phyloP scores from a whole-genome alignment of 2,113 vertebrate species.

The Gadus chalcogrammus region DNA sequence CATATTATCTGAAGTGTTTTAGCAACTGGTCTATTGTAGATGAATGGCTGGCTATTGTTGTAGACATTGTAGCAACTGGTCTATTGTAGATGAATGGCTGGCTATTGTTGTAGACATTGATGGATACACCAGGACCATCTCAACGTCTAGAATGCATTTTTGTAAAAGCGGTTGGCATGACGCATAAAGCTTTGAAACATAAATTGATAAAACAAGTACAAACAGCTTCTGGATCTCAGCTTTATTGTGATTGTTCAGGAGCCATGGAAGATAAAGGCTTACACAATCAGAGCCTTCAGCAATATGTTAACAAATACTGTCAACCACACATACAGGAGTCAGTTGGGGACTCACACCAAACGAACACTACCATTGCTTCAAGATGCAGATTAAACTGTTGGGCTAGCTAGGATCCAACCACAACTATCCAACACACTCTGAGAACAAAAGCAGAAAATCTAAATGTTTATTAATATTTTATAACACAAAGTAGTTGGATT shows the following conservation, averaged over 20 bases:
- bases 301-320: neutral
- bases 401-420: neutral
- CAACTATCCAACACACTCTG: neutral
- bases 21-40: constrained; percentile 13
- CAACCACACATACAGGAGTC: neutral
- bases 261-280: too few relatives aligned
- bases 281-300: too few relatives aligned
- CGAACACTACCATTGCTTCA: neutral
- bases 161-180: too few relatives aligned
- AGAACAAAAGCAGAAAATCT: neutral
- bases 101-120: neutral
- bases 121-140: constrained; percentile 19
- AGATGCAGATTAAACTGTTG: neutral
- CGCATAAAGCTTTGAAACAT: too few relatives aligned
- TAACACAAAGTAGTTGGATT: constrained; percentile 15
- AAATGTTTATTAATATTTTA: constrained; percentile 27
- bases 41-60: neutral
- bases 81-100: constrained; percentile 9
- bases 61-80: neutral
- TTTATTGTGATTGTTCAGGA: too few relatives aligned
- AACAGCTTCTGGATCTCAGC: too few relatives aligned
- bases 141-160: neutral
- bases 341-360: neutral
- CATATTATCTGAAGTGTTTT: constrained; percentile 2
- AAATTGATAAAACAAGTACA: too few relatives aligned